Base-by-base conservation (phyloP, 1,140 invertebrate species). In the Thaumetopoea pityocampa region DNA sequence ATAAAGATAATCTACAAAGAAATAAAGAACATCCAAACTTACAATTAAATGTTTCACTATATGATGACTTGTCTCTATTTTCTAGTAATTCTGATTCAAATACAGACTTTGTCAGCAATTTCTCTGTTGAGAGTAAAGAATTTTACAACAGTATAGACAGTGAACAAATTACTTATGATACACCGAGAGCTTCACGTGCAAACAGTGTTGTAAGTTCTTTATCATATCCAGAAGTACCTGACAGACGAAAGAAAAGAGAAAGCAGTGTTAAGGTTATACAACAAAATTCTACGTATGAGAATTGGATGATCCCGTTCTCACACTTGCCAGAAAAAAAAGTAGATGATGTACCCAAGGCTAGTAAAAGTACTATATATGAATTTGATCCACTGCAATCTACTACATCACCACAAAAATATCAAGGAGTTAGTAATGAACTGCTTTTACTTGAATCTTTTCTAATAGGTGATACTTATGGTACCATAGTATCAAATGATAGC, bases 331-430 rank as follows among this genome's bases (percentile, higher is more conserved):
- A 50, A 36, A 32, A 27, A 6, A 32, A 12, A 14, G 15, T 12
- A 27, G 38, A 53, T 29, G 16, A 15, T 26, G 23, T 11, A 34
- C 20, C 49, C 22, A 65, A 71, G 16, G 63, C 70, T 6, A 78
- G 74, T 44, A 71, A 79, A 35, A 80, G 76, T 54, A 79, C 73
- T 20, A 79, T 83, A 11, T 74, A 67, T 66, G 76, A 80, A 48
- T 79, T 80, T 77, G 79, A 83, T 51, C 79, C 79, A 11, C 41
- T 83, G 12, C 71, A 80, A 12, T 46, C 41, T 27, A 51, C 33
- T 24, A 41, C 41, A 4, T 40, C 58, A 7, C 8, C 48, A 37
- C 44, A 54, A 10, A 77, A 66, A 30, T 83, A 69, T 58, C 60
- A 72, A 10, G 79, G 79, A 15, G 48, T 77, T 5, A 83, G 79